Base-by-base conservation (phyloP, 2,888 invertebrate genomes). In the Leptopilina syphax region DNA sequence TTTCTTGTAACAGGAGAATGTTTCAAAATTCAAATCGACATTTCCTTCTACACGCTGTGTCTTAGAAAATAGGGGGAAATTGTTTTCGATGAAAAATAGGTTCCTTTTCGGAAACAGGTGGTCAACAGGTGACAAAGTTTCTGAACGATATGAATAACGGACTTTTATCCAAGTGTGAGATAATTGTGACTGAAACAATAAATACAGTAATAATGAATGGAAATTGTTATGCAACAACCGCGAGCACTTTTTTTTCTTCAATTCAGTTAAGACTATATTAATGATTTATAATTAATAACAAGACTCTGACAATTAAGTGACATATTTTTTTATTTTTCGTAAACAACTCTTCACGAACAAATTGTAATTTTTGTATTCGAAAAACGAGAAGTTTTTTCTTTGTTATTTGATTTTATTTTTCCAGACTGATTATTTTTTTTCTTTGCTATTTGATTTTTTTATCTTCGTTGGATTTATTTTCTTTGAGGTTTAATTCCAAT, bases 111-210 rank as follows among this genome's bases (percentile, higher is more conserved):
- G 73, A 34, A 63, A 77, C 84, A 81, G 80, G 83, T 85, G 84
- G 76, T 60, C 65, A 81, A 63, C 82, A 82, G 81, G 83, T 82
- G 84, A 83, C 44, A 44, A 41, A 44, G 44, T 8, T 44, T 44
- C 44, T 81, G 81, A 80, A 57, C 41, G 34, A 34, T 41, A 65
- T 83, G 77, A 73, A 80, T 68, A 80, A 76, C 81, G 86, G 67
- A 73, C 68, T 57, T 76, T 79, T 76, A 68, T 50, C 77, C 73
- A 79, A 78, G 57, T 65, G 68, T 68, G 60, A 67, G 66, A 68
- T 77, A 66, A 77, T 66, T 50, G 41, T 73, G n/a, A 41, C 34
- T 54, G 73, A 73, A 73, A 70, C 27, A 18, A 13, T 67, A 18
- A 5, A 34, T 34, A 34, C 34, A 13, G 41, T 50, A 68, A 50